Evolutionary conservation across 2,113 vertebrate species (phyloP).

Genomic region (Seriola aureovittata): DNA sequence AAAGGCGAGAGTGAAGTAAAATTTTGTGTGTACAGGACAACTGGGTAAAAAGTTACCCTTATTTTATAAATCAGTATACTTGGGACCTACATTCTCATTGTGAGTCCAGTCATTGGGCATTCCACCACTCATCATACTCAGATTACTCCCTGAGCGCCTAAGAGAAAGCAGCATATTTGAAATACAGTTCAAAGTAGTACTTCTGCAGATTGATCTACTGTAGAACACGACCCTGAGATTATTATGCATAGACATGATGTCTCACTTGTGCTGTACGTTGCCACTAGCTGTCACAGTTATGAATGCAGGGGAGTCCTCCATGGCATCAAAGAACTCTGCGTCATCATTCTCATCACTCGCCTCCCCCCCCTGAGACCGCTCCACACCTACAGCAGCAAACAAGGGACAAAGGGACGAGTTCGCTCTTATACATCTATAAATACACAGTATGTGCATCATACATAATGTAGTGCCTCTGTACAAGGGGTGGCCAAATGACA

Average conservation of each 20-base stretch:
- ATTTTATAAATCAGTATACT: neutral
- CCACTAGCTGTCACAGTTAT: constrained; percentile 91
- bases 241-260: neutral
- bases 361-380: constrained; percentile 87
- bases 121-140: constrained; percentile 87
- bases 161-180: constrained; percentile 18
- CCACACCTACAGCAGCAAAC: constrained; percentile 75
- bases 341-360: constrained; percentile 97
- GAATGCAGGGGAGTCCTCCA: constrained; percentile 95
- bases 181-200: constrained; percentile 2
- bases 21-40: neutral
- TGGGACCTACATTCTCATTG: constrained; percentile 87
- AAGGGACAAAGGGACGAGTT: neutral
- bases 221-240: neutral
- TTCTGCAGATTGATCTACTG: neutral
- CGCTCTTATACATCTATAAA: neutral
- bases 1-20: neutral
- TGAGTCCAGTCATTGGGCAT: constrained; percentile 90
- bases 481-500: neutral
- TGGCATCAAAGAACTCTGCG: constrained; percentile 96
- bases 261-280: constrained; percentile 89
- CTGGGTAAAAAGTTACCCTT: neutral
- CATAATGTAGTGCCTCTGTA: neutral
- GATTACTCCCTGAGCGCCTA: constrained; percentile 89
- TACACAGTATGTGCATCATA: neutral